These are phyloP conservation scores for Dasypolia templi DNA, from an alignment of 2,888 invertebrate species.

Conservation along the genomic window DNA sequence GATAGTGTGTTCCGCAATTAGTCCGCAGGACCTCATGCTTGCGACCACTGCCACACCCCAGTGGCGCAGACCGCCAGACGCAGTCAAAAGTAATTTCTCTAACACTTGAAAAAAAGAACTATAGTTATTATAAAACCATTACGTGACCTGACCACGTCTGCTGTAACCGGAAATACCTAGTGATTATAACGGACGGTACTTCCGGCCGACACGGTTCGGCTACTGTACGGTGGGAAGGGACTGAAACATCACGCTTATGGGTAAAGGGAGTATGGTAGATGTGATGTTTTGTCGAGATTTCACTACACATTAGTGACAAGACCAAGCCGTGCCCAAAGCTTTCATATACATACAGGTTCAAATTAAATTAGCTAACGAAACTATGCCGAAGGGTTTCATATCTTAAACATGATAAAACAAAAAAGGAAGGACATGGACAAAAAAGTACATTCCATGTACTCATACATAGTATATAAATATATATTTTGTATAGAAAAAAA, in stretches of 20 bases:
- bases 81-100: neutral
- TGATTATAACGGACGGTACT: constrained; percentile 67
- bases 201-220: constrained; percentile 60
- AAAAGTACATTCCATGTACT: no score
- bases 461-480: no score
- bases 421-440: no score
- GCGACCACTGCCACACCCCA: no score
- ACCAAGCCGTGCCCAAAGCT: neutral
- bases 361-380: no score
- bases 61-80: no score
- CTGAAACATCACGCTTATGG: constrained; percentile 25
- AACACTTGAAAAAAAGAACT: constrained; percentile 30
- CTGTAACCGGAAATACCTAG: constrained; percentile 62
- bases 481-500: no score
- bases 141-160: constrained; percentile 47
- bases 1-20: no score
- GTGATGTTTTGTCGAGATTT: neutral
- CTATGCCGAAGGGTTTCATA: no score
- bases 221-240: constrained; percentile 48
- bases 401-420: no score
- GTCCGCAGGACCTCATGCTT: no score
- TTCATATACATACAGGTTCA: no score
- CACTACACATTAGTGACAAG: neutral
- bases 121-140: constrained; percentile 63
- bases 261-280: constrained; percentile 10